Conservation (phyloP, 2,113 vertebrate genomes). For the Apodemus speciosus region DNA sequence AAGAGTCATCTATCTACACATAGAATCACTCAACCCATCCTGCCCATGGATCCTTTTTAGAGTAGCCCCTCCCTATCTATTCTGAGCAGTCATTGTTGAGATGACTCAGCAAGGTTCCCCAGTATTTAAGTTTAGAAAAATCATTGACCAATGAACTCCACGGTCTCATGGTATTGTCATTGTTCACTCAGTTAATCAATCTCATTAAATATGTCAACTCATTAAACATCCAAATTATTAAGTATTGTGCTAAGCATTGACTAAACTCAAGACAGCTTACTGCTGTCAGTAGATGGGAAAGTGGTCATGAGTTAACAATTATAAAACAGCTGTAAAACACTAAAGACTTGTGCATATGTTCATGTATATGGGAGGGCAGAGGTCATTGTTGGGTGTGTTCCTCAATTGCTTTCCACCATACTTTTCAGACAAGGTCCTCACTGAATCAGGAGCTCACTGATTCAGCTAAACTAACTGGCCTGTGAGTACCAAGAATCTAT, state of each 20-base stretch:
- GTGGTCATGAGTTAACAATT: neutral
- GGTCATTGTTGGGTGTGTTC: neutral
- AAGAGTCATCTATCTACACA: neutral
- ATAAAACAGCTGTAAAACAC: neutral
- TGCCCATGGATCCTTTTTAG: neutral
- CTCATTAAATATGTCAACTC: neutral
- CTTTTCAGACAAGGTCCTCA: neutral
- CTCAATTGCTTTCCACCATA: neutral
- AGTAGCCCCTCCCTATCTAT: neutral
- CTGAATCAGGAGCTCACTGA: neutral
- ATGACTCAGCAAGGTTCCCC: neutral
- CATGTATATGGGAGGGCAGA: neutral
- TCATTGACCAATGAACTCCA: neutral
- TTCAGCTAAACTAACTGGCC: neutral
- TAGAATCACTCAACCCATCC: neutral
- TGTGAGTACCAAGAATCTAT: neutral
- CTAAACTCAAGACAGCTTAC: neutral
- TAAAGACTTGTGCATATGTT: neutral
- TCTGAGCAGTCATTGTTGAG: neutral
- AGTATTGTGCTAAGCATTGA: neutral
- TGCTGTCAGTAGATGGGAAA: neutral
- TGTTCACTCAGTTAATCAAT: neutral
- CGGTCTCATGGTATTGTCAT: neutral
- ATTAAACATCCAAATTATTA: neutral
- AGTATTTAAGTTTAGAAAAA: constrained; percentile 26